A percentile compares a stretch with the other conserved stretches of the same genome.
Conservation (phyloP, 1,140 invertebrate genomes). For the Brachionus koreanus region DNA sequence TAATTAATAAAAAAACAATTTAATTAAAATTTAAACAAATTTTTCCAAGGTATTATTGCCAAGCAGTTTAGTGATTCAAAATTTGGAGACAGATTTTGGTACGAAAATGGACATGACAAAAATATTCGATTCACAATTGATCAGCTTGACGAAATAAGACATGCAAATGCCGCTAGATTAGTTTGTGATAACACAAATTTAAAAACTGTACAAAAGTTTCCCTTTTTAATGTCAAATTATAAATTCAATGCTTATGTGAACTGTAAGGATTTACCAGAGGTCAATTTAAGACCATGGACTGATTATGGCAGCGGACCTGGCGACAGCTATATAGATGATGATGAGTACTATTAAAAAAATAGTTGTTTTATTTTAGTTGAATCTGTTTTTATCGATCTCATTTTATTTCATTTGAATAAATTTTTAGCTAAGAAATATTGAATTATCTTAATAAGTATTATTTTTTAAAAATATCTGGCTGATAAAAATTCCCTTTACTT, state of each 20-base stretch:
- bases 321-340: no score
- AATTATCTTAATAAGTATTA: no score
- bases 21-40: no score
- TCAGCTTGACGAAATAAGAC: background rate
- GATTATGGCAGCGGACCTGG: background rate
- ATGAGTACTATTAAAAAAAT: background rate
- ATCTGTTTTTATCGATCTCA: background rate
- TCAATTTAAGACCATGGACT: slow-evolving; percentile 8
- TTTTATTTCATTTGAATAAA: no score
- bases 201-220: background rate
- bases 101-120: slow-evolving; percentile 63
- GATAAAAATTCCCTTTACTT: no score
- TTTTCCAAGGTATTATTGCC: slow-evolving; percentile 66
- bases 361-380: background rate
- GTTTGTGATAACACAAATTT: slow-evolving; percentile 23
- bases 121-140: background rate
- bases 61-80: slow-evolving; percentile 84
- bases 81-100: slow-evolving; percentile 91
- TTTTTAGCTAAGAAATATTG: no score
- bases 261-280: background rate
- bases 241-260: background rate
- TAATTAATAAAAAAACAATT: background rate
- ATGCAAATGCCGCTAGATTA: slow-evolving; percentile 15
- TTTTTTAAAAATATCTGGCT: no score
- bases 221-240: background rate